Conservation (phyloP, 2,888 invertebrate species). For the Ochropleura leucogaster region DNA sequence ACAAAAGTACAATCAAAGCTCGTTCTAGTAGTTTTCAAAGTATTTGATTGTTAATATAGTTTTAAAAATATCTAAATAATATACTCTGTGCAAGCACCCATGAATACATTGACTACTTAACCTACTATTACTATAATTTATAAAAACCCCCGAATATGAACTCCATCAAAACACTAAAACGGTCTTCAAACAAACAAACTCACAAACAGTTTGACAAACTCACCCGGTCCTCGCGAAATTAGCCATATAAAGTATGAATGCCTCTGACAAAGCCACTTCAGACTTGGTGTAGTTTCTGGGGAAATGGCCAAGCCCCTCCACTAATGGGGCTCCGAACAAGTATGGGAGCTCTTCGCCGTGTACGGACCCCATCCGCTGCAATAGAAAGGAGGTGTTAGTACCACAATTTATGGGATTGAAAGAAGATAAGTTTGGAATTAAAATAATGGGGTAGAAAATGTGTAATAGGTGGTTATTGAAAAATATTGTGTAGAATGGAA, state of each 20-base stretch:
- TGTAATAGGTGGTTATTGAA: not conserved
- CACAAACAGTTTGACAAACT: constrained; percentile 80
- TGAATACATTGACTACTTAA: no score
- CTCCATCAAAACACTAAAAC: not conserved
- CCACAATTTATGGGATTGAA: constrained; percentile 5
- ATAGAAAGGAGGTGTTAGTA: constrained; percentile 50
- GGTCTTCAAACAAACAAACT: not conserved
- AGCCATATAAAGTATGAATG: constrained; percentile 96
- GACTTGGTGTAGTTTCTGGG: constrained; percentile 97
- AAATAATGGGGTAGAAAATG: not conserved
- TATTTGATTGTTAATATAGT: no score
- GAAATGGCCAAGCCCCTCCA: constrained; percentile 95
- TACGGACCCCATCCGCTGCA: constrained; percentile 96
- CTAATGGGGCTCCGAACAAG: constrained; percentile 97
- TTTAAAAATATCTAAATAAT: no score
- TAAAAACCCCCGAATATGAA: no score
- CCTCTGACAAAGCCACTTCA: constrained; percentile 96
- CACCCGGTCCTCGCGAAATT: constrained; percentile 97
- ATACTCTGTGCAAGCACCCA: no score
- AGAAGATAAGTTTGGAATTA: not conserved
- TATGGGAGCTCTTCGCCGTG: constrained; percentile 98
- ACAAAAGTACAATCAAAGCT: no score
- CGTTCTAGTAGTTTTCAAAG: no score
- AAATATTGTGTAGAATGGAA: not conserved
- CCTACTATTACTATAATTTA: not conserved